These are phyloP conservation scores for Melangyna quadrimaculata DNA, from an alignment of 2,888 invertebrate genomes.

Conservation along the genomic window DNA sequence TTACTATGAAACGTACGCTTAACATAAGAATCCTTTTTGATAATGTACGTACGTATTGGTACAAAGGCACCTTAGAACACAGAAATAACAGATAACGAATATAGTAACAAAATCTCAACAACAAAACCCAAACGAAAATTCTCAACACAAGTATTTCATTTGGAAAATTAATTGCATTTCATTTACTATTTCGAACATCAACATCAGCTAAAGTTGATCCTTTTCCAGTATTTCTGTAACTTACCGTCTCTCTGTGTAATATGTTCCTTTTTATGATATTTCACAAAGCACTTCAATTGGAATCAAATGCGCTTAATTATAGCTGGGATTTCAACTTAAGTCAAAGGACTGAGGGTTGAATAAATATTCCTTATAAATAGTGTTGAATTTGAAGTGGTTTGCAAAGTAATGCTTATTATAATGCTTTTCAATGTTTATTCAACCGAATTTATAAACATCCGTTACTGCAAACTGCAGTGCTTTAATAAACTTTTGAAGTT, in stretches of 20 bases:
- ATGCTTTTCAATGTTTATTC: neutral
- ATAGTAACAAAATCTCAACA: neutral
- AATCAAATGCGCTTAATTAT: neutral
- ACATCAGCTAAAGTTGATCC: neutral
- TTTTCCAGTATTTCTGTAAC: neutral
- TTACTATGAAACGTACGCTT: no score
- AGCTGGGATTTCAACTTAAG: neutral
- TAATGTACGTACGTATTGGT: no score
- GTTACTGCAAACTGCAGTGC: neutral
- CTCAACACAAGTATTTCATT: neutral
- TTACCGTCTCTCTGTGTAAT: neutral
- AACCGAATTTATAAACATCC: neutral
- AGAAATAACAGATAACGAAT: neutral
- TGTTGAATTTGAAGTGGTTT: neutral
- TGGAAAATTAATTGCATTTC: constrained; percentile 35
- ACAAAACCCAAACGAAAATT: neutral
- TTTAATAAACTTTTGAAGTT: neutral
- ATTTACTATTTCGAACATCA: constrained; percentile 17
- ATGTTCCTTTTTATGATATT: neutral
- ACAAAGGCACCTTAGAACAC: no score
- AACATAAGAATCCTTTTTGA: no score
- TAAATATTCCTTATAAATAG: no score
- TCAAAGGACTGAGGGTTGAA: neutral
- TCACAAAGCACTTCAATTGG: neutral
- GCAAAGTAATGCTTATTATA: neutral